These are phyloP conservation scores for Mastacembelus armatus DNA, from an alignment of 2,797 vertebrate species.

Conservation along the genomic window DNA sequence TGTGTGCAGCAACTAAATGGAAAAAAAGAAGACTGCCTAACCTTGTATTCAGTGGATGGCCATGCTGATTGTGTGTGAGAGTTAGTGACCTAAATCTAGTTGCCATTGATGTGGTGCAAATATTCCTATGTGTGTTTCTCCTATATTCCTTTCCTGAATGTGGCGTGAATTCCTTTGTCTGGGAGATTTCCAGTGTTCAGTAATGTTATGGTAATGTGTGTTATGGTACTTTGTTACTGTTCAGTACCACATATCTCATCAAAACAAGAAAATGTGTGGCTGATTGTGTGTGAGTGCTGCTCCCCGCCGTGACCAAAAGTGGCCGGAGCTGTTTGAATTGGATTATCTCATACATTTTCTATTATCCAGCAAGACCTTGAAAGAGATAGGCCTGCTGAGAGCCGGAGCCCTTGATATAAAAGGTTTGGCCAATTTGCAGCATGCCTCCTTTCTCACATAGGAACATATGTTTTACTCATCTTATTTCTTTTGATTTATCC, in stretches of 20 bases:
- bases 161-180: slow-evolving; percentile 56
- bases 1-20: slow-evolving; percentile 37
- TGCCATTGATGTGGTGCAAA: slow-evolving; percentile 18
- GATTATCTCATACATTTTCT: slow-evolving; percentile 79
- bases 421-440: slow-evolving; percentile 59
- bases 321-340: slow-evolving; percentile 71
- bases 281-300: slow-evolving; percentile 15
- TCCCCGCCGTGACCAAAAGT: slow-evolving; percentile 66
- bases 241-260: slow-evolving; percentile 48
- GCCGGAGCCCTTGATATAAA: slow-evolving; percentile 49
- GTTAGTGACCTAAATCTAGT: slow-evolving; percentile 71
- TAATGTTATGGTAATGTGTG: slow-evolving; percentile 65
- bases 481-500: slow-evolving; percentile 56
- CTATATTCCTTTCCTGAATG: slow-evolving; percentile 52
- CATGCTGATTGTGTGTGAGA: slow-evolving; percentile 40
- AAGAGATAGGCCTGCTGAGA: slow-evolving; percentile 61
- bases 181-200: slow-evolving; percentile 64
- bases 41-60: slow-evolving; percentile 54
- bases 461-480: slow-evolving; percentile 41
- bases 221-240: slow-evolving; percentile 49
- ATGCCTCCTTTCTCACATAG: slow-evolving; percentile 21
- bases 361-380: slow-evolving; percentile 74
- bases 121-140: slow-evolving; percentile 34
- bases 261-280: slow-evolving; percentile 41
- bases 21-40: slow-evolving; percentile 56